phyloP scores from a whole-genome alignment of 2,113 vertebrate species.

The Forbesichthys agassizii region DNA sequence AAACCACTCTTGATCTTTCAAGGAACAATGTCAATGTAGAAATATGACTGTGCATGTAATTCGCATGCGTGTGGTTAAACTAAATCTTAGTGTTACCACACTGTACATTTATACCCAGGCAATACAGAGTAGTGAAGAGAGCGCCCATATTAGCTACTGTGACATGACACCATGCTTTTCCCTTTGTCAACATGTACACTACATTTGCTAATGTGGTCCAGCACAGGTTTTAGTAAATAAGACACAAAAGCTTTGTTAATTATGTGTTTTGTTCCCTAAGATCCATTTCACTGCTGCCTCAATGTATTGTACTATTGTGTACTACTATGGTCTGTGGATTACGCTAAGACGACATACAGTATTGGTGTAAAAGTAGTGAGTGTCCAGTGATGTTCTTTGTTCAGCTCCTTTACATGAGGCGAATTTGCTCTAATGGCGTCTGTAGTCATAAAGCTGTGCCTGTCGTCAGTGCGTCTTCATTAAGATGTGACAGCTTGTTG shows the following conservation, averaged over 20 bases:
- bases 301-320: slow-evolving; percentile 24
- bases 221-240: not conserved
- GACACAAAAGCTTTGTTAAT: slow-evolving; percentile 18
- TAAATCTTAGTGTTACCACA: not conserved
- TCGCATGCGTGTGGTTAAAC: not conserved
- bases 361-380: slow-evolving; percentile 29
- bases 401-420: not conserved
- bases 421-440: not conserved
- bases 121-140: not conserved
- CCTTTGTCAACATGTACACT: no score
- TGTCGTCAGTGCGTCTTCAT: not conserved
- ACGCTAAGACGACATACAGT: slow-evolving; percentile 22
- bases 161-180: no score
- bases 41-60: slow-evolving; percentile 20
- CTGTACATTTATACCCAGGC: not conserved
- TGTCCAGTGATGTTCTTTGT: not conserved
- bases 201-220: not conserved
- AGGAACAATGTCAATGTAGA: slow-evolving; percentile 9
- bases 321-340: slow-evolving; percentile 29
- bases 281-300: not conserved
- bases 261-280: not conserved
- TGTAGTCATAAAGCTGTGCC: not conserved
- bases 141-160: no score
- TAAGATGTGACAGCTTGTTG: no score
- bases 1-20: slow-evolving; percentile 6